Evolutionary conservation across 1,140 invertebrate genomes (phyloP).

Genomic region (Neomicropteryx cornuta): DNA sequence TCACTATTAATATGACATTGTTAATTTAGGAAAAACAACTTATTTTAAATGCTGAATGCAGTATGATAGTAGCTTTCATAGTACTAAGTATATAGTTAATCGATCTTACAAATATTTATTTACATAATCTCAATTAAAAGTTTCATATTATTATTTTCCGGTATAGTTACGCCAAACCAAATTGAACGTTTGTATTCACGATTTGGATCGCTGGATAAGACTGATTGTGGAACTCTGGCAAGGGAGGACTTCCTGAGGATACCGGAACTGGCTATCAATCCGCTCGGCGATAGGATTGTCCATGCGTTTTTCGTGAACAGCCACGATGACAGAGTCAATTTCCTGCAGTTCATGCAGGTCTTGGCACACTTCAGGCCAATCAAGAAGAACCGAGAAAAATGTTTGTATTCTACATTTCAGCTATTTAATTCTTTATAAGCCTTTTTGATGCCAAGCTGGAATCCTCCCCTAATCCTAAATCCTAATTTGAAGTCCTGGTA

Average conservation of each 20-base stretch:
- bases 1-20: no score
- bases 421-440: no score
- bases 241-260: slow-evolving; percentile 96
- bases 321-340: slow-evolving; percentile 87
- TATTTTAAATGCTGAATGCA: no score
- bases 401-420: no score
- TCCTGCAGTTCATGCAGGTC: slow-evolving; percentile 95
- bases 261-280: slow-evolving; percentile 91
- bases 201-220: slow-evolving; percentile 92
- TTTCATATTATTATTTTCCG: slow-evolving; percentile 25
- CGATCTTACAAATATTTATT: slow-evolving; percentile 10
- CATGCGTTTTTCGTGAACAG: slow-evolving; percentile 90
- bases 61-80: slow-evolving; percentile 3
- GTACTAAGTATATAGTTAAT: slow-evolving; percentile 9
- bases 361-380: slow-evolving; percentile 92
- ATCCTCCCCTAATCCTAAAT: no score
- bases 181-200: slow-evolving; percentile 95
- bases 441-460: no score
- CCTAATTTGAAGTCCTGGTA: no score
- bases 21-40: no score
- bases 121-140: background rate
- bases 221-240: slow-evolving; percentile 89
- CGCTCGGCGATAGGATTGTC: slow-evolving; percentile 93
- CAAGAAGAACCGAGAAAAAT: slow-evolving; percentile 81
- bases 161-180: slow-evolving; percentile 96